Evolutionary conservation across 2,888 invertebrate genomes (phyloP).

Genomic region (Tiliacea aurago): DNA sequence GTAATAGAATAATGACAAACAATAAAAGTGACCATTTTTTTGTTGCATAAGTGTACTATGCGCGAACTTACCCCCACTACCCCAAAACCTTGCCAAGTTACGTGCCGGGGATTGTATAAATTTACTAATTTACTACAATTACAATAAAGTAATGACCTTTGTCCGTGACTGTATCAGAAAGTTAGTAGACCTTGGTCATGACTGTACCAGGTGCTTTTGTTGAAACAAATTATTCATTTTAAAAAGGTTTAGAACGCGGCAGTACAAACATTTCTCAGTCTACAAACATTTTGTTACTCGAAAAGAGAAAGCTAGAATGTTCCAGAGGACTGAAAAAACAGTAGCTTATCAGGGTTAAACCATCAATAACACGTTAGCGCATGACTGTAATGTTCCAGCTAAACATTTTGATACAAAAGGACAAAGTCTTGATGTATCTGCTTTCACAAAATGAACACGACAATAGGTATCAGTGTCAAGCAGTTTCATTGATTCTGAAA

Average conservation of each 20-base stretch:
- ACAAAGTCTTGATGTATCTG: not conserved
- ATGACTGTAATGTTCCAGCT: not conserved
- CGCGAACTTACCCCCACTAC: no score
- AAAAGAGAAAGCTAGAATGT: not conserved
- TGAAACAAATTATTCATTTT: not conserved
- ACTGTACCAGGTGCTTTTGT: not conserved
- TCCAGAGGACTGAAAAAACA: not conserved
- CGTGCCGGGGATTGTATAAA: no score
- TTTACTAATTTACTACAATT: not conserved
- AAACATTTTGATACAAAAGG: not conserved
- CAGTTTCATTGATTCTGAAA: constrained; percentile 2
- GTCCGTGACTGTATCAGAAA: not conserved
- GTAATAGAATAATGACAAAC: no score
- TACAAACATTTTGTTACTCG: not conserved
- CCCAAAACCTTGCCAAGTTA: no score
- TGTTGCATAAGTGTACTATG: no score
- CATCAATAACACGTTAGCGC: not conserved
- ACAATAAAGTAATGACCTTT: not conserved
- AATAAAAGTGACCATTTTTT: no score
- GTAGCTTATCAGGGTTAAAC: no score
- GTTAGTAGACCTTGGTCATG: not conserved
- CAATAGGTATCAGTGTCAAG: not conserved
- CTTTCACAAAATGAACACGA: not conserved
- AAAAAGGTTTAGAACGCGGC: not conserved
- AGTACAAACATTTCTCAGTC: no score